These are phyloP conservation scores for Temnopleurus reevesii DNA, from an alignment of 53 echinoderm and acorn worm genomes.

Conservation along the genomic window DNA sequence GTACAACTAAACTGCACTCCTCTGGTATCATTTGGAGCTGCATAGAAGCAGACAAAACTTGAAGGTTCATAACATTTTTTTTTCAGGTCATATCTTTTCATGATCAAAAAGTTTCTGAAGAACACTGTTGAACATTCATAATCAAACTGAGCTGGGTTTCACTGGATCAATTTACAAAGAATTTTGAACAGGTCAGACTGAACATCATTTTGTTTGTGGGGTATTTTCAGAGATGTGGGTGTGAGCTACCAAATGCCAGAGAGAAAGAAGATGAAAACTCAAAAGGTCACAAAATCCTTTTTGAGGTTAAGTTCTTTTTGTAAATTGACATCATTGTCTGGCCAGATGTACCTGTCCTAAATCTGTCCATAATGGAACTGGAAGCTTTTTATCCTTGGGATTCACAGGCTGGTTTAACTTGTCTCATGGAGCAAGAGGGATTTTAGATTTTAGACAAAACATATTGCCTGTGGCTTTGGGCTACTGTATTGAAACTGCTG, in stretches of 20 bases:
- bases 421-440: neutral
- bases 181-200: too few species aligned
- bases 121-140: too few species aligned
- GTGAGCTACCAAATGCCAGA: too few species aligned
- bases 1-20: too few species aligned
- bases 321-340: neutral
- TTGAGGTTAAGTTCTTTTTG: constrained; percentile 2
- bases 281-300: neutral
- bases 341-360: neutral
- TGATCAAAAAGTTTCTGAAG: neutral
- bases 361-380: constrained; percentile 1
- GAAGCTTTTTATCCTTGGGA: constrained; percentile 14
- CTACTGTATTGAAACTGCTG: too few species aligned
- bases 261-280: neutral
- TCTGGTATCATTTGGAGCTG: neutral
- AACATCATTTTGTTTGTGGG: too few species aligned
- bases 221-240: too few species aligned
- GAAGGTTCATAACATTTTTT: neutral
- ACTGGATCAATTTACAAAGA: too few species aligned
- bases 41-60: neutral
- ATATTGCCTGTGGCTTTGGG: neutral
- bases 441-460: neutral
- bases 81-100: neutral
- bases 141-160: too few species aligned
- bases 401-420: constrained; percentile 5